Evolutionary conservation across 2,888 invertebrate species (phyloP), one percentile per base, ranked within the genome.

Genomic region (Priocnemis perturbator): DNA sequence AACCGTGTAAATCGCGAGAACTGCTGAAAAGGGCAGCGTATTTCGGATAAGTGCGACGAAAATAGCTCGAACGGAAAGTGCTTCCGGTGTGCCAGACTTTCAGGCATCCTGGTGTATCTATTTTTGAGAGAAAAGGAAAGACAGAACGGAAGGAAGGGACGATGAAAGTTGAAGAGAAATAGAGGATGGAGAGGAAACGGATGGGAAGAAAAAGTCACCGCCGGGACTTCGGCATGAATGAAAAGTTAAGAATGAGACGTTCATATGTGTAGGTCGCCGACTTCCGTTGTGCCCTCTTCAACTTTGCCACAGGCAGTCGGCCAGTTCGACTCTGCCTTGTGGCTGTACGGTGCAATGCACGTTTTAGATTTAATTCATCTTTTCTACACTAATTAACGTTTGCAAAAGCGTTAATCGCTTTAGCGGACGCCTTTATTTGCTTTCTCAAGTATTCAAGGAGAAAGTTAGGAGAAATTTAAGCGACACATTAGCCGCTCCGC

Each of bases 51-150:
- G 7, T 45, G 19, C 48, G 64, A 60, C 58, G 76, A 71, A 76
- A 76, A 67, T 65, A 66, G 65, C 23, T 37, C n/a, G 14, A 77
- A 68, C 71, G 76, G 77, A 77, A 77, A 75, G 45, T 58, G 73
- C 69, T 77, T 78, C 77, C 78, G 74, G 73, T 62, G 66, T 62
- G 55, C 67, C 53, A 61, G 73, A 60, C 71, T 63, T 63, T 60
- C 14, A 45, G 45, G 50, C 70, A 68, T 77, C 77, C 71, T 68
- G 71, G 62, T 58, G 69, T 66, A 67, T 76, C 76, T 77, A 77
- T 77, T 77, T 77, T 69, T 66, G 73, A 67, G 63, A 60, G 74
- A 64, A 59, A 60, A 52, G 56, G 56, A 56, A 56, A n/a, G 5
- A 23, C 2, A 26, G 15, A 23, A 23, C 44, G 26, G 47, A 17